These are phyloP conservation scores for Noctua pronuba DNA, from an alignment of 2,888 invertebrate genomes.

Conservation along the genomic window DNA sequence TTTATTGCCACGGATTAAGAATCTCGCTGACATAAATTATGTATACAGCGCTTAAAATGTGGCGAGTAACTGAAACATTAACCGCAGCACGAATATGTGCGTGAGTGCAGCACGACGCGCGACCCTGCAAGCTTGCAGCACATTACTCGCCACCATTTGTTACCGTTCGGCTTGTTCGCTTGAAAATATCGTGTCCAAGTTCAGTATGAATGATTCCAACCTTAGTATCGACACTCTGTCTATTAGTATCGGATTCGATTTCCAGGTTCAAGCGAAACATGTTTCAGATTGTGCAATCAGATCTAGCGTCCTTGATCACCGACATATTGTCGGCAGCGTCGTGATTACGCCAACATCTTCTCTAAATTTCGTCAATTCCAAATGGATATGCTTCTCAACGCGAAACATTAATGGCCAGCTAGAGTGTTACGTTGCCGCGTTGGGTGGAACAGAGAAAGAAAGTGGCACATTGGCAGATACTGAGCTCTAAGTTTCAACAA, in stretches of 20 bases:
- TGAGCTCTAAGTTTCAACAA: conserved; percentile 26
- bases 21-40: conserved; percentile 85
- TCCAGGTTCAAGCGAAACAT: conserved; percentile 67
- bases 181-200: conserved; percentile 8
- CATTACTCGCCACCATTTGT: conserved; percentile 14
- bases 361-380: conserved; percentile 55
- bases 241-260: conserved; percentile 51
- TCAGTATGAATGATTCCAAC: conserved; percentile 14
- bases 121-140: background rate
- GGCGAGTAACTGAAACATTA: conserved; percentile 73
- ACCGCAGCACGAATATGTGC: conserved; percentile 56
- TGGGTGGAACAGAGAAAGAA: conserved; percentile 40
- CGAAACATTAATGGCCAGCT: conserved; percentile 10
- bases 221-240: conserved; percentile 27
- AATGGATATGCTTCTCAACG: conserved; percentile 40
- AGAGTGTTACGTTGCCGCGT: conserved; percentile 47
- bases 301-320: conserved; percentile 60
- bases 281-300: conserved; percentile 66
- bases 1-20: conserved; percentile 85
- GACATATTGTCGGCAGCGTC: conserved; percentile 37
- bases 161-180: conserved; percentile 11
- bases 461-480: conserved; percentile 40
- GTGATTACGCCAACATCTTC: conserved; percentile 57
- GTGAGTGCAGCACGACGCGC: conserved; percentile 13
- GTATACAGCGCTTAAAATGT: conserved; percentile 77